phyloP scores from a whole-genome alignment of 2,888 invertebrate species.

The Apomyelois bistriatella region DNA sequence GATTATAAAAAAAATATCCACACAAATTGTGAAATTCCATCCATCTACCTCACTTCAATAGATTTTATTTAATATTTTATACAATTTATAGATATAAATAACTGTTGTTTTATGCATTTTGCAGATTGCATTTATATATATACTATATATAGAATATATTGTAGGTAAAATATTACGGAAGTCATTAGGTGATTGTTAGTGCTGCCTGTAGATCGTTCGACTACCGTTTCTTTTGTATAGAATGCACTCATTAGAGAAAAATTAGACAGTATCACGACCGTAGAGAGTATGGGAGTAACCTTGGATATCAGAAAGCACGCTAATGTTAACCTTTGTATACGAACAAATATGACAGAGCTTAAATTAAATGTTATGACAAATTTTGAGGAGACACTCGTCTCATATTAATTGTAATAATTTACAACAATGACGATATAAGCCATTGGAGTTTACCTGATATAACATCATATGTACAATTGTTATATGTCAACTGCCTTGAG shows the following conservation, averaged over 20 bases:
- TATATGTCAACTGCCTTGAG: constrained; percentile 49
- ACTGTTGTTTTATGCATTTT: constrained; percentile 80
- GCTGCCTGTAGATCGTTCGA: constrained; percentile 60
- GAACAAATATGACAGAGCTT: constrained; percentile 78
- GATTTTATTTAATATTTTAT: constrained; percentile 81
- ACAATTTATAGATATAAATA: constrained; percentile 79
- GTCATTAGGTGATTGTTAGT: constrained; percentile 69
- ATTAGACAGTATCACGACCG: constrained; percentile 55
- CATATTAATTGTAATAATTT: constrained; percentile 29
- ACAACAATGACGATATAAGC: constrained; percentile 19
- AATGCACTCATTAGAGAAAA: constrained; percentile 64
- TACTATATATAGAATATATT: constrained; percentile 77
- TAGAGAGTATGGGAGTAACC: constrained; percentile 49
- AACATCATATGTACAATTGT: constrained; percentile 20
- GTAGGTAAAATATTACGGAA: constrained; percentile 74
- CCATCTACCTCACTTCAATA: constrained; percentile 86
- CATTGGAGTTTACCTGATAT: constrained; percentile 16
- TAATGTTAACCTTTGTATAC: constrained; percentile 71
- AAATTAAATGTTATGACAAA: constrained; percentile 60
- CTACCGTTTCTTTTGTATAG: constrained; percentile 47
- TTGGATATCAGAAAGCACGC: constrained; percentile 53
- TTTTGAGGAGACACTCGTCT: constrained; percentile 47
- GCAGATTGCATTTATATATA: constrained; percentile 79
- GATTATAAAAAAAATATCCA: constrained; percentile 71
- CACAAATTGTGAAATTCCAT: constrained; percentile 83